Base-by-base conservation (phyloP, 2,113 vertebrate genomes). In the Taurulus bubalis region DNA sequence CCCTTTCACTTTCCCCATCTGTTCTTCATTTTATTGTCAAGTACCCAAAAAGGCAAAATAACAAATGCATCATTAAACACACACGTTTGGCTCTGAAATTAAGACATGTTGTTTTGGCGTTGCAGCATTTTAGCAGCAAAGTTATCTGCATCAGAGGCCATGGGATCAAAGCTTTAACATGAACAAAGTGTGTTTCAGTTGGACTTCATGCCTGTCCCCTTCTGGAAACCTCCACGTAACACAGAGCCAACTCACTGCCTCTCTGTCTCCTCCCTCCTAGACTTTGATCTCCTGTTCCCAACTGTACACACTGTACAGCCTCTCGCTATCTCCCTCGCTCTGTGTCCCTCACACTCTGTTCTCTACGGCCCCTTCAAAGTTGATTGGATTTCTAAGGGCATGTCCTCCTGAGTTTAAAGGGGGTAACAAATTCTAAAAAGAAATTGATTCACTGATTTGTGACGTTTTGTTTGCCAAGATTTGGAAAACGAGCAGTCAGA, bases 231-330 rank as follows among this genome's bases (percentile, higher is more conserved):
- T 86, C 84, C 90, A 90, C 83, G 80, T 85, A 79, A 77, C 85
- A 64, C 79, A 62, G 59, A 67, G 81, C 68, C 85, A 79, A 11
- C 60, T 77, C 74, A 42, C 64, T 12, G 26, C 73, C 66, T 22
- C 14, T 38, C 55, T 9, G 83, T 60, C 75, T 89, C 86, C 80
- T 77, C 80, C 82, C 77, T 76, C 55, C 24, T 84, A 87, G 86
- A 89, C 89, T 90, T 91, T 90, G 82, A 83, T 82, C 79, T 84
- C 18, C 62, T 69, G 28, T 71, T 89, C 75, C 36, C 5, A 4
- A 55, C 82, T 74, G 71, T 26, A 75, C 86, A 77, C 60, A 34
- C 58, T 85, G 59, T 82, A 63, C 84, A 49, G 47, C 38, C 62
- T 62, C 72, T 58, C 55, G 14, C 73, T 67, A 47, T 72, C 28